Base-by-base conservation (phyloP, 2,888 invertebrate species). In the Prosopocoilus inquinatus region DNA sequence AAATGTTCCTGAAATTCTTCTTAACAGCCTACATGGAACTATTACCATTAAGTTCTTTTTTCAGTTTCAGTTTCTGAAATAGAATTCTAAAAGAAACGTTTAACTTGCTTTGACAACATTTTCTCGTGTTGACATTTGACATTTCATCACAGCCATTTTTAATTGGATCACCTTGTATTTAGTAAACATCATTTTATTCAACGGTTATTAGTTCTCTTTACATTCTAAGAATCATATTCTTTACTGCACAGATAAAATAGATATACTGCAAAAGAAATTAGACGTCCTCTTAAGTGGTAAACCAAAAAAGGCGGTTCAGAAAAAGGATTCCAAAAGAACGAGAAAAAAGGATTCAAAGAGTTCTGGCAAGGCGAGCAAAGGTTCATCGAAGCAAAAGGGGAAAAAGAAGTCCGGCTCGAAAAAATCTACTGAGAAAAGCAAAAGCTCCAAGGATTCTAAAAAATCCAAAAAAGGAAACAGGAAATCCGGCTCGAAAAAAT, bases 181-280 rank as follows among this genome's bases (percentile, higher is more conserved):
- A n/a, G n/a, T n/a, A n/a, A n/a, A n/a, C n/a, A n/a, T n/a, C n/a
- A n/a, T n/a, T n/a, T n/a, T n/a, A n/a, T n/a, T n/a, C n/a, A n/a
- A n/a, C n/a, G n/a, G 20, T 3, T 20, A 5, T 20, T 5, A 3
- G 5, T 20, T 20, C 5, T 20, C 3, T 5, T 20, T 20, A 5
- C 5, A 3, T 20, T 3, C 20, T 57, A 34, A 7, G 47, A 45
- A 44, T 36, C 5, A 53, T 11, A 2, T 7, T 36, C 38, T 39
- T 32, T 46, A 51, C n/a, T 36, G 38, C 36, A 57, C 50, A 71
- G 72, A 72, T 58, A 60, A 58, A 13, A 71, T 65, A 44, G 73
- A 75, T 38, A 53, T 65, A 46, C 50, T 74, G 7, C 56, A 62
- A 43, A 64, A 63, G 16, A 70, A 71, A 65, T 59, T 73, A 9